Conservation (phyloP, 2,113 vertebrate genomes). For the Paradoxurus hermaphroditus region DNA sequence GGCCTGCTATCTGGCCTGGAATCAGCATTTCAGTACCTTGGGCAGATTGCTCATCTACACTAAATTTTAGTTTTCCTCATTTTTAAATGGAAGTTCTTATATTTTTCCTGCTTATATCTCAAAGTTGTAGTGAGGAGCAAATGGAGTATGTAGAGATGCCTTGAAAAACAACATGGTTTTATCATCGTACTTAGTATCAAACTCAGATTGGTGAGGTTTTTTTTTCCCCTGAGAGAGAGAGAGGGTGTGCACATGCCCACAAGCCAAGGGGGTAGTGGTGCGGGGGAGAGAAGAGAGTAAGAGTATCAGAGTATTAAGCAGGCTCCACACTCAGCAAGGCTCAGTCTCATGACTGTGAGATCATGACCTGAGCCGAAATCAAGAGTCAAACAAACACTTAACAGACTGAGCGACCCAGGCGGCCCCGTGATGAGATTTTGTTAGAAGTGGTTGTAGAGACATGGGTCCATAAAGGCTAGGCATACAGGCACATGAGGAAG, state of each 20-base stretch:
- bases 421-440: background rate
- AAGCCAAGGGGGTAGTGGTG: too few relatives aligned
- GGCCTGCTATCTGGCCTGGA: background rate
- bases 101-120: background rate
- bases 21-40: background rate
- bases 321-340: too few relatives aligned
- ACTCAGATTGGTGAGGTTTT: background rate
- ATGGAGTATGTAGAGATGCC: background rate
- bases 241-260: too few relatives aligned
- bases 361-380: too few relatives aligned
- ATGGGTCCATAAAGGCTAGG: background rate
- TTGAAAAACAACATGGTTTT: background rate
- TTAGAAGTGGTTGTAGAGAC: background rate
- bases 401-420: too few relatives aligned
- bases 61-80: background rate
- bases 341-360: too few relatives aligned
- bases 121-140: background rate
- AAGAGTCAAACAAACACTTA: too few relatives aligned
- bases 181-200: background rate
- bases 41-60: background rate
- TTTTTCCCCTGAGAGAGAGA: too few relatives aligned
- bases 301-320: too few relatives aligned
- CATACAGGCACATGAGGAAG: background rate
- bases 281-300: too few relatives aligned
- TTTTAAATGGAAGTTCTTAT: background rate